Percentiles rank a stretch among this genome's conserved stretches.
phyloP scores from a whole-genome alignment of 2,113 vertebrate genomes.

The Cavia aperea region DNA sequence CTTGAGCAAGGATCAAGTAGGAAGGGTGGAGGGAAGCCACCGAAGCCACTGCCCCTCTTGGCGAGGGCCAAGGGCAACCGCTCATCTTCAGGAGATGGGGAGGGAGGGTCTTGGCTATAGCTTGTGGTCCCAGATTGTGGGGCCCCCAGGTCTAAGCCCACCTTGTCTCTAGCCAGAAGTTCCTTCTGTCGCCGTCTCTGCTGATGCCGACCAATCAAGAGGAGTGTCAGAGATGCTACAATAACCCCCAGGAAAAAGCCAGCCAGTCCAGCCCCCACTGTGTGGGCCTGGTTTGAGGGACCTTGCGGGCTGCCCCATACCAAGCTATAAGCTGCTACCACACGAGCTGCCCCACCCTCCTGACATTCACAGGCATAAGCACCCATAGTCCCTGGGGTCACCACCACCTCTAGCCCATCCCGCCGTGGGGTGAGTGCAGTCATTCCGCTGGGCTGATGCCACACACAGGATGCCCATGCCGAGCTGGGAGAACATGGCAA shows the following conservation, averaged over 20 bases:
- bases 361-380: constrained; percentile 81
- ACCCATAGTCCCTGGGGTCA: constrained; percentile 76
- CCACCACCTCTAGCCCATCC: constrained; percentile 81
- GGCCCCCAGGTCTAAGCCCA: constrained; percentile 69
- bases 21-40: constrained; percentile 75
- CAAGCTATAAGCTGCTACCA: constrained; percentile 79
- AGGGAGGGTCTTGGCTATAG: constrained; percentile 79
- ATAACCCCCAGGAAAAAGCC: constrained; percentile 74
- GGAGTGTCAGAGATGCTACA: constrained; percentile 54
- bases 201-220: constrained; percentile 74
- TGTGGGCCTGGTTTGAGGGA: constrained; percentile 57
- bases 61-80: constrained; percentile 81
- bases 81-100: constrained; percentile 83
- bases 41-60: constrained; percentile 78
- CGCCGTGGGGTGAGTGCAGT: constrained; percentile 72
- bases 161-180: constrained; percentile 70
- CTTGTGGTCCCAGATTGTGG: constrained; percentile 69
- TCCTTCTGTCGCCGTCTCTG: constrained; percentile 73
- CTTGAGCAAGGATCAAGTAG: constrained; percentile 73
- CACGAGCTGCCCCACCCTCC: constrained; percentile 78
- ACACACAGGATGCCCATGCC: constrained; percentile 78
- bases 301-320: constrained; percentile 62
- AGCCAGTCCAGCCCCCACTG: constrained; percentile 71
- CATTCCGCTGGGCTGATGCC: constrained; percentile 77
- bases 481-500: constrained; percentile 80